Percentiles rank a stretch among this genome's conserved stretches.
These are phyloP conservation scores for Dicrurus megarhynchus DNA, from an alignment of 2,113 vertebrate species.

Conservation along the genomic window DNA sequence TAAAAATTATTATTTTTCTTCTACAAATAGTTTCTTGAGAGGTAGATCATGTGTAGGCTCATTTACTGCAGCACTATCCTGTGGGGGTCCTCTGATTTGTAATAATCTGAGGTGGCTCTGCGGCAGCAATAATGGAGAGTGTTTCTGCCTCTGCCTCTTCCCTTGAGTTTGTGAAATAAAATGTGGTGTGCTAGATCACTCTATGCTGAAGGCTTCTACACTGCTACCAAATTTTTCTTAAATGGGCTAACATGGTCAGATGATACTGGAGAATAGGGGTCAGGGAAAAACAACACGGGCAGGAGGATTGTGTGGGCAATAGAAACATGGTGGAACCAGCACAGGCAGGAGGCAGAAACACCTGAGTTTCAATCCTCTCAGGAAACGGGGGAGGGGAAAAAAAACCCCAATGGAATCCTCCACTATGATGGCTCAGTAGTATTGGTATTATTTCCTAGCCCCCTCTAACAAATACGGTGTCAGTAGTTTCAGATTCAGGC, in stretches of 20 bases:
- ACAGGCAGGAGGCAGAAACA: accelerated
- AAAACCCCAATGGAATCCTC: not conserved
- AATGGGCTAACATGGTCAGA: not conserved
- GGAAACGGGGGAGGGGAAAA: accelerated
- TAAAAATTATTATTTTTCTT: not conserved
- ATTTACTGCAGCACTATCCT: not conserved
- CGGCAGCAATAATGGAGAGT: not conserved
- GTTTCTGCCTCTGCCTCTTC: not conserved
- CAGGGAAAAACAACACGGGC: not conserved
- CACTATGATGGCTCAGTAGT: not conserved
- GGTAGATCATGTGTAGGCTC: not conserved
- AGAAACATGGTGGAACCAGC: not conserved
- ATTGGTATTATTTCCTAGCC: not conserved
- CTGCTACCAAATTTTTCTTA: not conserved
- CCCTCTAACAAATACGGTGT: not conserved
- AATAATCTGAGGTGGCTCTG: not conserved
- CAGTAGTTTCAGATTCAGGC: not conserved
- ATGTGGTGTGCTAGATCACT: accelerated
- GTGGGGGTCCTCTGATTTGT: not conserved
- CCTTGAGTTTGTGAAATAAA: not conserved
- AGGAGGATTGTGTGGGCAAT: not conserved
- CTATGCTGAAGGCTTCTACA: not conserved
- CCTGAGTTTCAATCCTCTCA: not conserved
- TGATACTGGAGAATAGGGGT: not conserved
- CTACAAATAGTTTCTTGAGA: not conserved